Conservation (phyloP, 2,113 vertebrate genomes). For the Passer domesticus region DNA sequence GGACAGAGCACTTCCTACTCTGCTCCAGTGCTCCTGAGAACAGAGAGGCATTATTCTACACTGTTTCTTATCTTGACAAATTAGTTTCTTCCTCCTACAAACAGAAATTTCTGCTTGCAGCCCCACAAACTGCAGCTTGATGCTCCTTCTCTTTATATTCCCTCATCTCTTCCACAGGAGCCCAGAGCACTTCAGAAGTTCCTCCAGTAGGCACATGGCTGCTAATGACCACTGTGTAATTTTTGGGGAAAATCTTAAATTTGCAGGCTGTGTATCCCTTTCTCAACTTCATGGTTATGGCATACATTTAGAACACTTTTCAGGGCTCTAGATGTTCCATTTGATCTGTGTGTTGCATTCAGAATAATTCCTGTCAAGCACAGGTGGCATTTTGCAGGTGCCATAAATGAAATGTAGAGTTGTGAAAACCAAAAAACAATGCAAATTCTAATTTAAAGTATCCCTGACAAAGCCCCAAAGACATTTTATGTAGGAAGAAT, state of each 20-base stretch:
- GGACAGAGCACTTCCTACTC: not conserved
- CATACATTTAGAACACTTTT: not conserved
- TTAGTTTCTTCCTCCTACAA: not conserved
- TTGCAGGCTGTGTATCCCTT: not conserved
- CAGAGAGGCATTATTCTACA: not conserved
- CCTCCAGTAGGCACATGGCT: not conserved
- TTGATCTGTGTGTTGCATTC: not conserved
- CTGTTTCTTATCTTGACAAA: not conserved
- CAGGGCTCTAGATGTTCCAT: not conserved
- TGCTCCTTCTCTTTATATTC: not conserved
- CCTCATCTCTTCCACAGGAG: not conserved
- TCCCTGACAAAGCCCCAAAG: not conserved
- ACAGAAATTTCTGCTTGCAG: not conserved
- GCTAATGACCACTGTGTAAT: not conserved
- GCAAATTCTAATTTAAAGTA: not conserved
- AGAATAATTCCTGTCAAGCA: not conserved
- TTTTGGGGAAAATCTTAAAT: not conserved
- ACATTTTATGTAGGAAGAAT: not conserved
- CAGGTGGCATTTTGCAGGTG: not conserved
- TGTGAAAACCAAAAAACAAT: not conserved
- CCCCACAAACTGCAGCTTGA: not conserved
- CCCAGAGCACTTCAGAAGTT: not conserved
- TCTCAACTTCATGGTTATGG: not conserved
- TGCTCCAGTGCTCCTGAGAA: not conserved
- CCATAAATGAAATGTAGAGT: not conserved